Evolutionary conservation across 2,797 vertebrate species (phyloP).

Genomic region (Notolabrus celidotus): DNA sequence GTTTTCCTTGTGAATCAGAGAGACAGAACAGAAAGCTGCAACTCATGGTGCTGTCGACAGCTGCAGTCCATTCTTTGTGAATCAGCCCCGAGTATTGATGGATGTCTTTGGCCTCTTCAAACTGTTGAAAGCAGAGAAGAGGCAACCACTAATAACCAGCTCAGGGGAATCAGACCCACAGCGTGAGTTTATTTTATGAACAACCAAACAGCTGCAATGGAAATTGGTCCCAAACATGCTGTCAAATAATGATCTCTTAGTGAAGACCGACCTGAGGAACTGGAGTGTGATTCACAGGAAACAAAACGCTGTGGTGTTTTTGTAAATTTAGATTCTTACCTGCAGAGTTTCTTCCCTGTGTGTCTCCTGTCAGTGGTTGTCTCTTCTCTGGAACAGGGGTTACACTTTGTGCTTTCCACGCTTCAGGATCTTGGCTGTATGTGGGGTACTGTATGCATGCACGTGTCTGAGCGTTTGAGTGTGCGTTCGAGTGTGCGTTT

Average conservation of each 20-base stretch:
- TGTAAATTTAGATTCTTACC: neutral
- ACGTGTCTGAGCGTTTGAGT: conserved; percentile 15
- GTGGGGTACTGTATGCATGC: conserved; percentile 20
- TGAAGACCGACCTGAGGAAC: too few species aligned
- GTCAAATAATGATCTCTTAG: too few species aligned
- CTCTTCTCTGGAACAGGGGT: conserved; percentile 19
- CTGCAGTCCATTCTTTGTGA: neutral
- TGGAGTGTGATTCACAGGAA: neutral
- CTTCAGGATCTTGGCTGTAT: conserved; percentile 42
- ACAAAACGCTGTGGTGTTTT: neutral
- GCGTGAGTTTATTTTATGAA: neutral
- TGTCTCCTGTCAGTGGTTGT: conserved; percentile 17
- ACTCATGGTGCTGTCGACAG: neutral
- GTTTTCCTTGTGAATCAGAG: neutral
- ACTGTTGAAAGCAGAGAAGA: neutral
- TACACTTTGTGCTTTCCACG: conserved; percentile 29
- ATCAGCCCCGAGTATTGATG: neutral
- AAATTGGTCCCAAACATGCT: too few species aligned
- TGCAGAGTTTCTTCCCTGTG: neutral
- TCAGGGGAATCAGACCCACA: neutral
- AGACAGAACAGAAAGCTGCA: neutral
- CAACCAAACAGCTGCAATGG: too few species aligned
- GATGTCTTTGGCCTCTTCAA: neutral
- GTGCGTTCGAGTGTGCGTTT: neutral
- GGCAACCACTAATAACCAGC: conserved; percentile 13